Base-by-base conservation (phyloP, 2,888 invertebrate genomes). In the Margaritifera margaritifera region DNA sequence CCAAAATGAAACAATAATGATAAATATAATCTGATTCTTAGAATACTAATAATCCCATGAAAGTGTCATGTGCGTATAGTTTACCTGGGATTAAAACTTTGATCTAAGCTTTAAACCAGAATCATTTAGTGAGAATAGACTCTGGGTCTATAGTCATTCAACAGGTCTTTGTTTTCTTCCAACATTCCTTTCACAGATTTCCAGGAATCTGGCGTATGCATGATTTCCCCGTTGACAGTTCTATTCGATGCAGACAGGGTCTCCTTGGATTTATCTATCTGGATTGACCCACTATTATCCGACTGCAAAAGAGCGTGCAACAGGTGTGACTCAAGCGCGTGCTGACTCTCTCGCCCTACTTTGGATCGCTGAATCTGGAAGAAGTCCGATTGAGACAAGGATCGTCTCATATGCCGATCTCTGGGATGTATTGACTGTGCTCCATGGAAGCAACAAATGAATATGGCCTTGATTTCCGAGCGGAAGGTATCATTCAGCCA, bases 401-500 rank as follows among this genome's bases (percentile, higher is more conserved):
- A 60, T 11, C 61, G 64, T 31, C 64, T 42, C 18, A 54, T 50
- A 31, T 22, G 55, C 18, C 24, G 56, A 24, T 64, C 25, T 22
- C 64, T 53, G 42, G 58, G 64, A 68, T 79, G 69, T 31, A 66
- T 15, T 74, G 74, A 53, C 58, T 72, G 24, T 54, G 60, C 24
- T 18, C 42, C 25, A 61, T 55, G 20, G n/a, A 59, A 59, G 66
- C 87, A 86, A 60, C 88, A 89, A 15, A 82, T 73, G 42, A 89
- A 80, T 75, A 87, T 82, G 1, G 81, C 61, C 58, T 83, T 81
- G 25, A 87, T 84, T 62, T 84, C 86, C 22, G 80, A 79, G 25
- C 90, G 84, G 79, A 91, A 91, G 67, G 86, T 85, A 64, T 90
- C 90, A 76, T 91, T 91, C 50, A 91, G 80, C 90, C 91, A 91